These are phyloP conservation scores for Sarcophilus harrisii DNA, from an alignment of 2,797 vertebrate genomes.

Conservation along the genomic window DNA sequence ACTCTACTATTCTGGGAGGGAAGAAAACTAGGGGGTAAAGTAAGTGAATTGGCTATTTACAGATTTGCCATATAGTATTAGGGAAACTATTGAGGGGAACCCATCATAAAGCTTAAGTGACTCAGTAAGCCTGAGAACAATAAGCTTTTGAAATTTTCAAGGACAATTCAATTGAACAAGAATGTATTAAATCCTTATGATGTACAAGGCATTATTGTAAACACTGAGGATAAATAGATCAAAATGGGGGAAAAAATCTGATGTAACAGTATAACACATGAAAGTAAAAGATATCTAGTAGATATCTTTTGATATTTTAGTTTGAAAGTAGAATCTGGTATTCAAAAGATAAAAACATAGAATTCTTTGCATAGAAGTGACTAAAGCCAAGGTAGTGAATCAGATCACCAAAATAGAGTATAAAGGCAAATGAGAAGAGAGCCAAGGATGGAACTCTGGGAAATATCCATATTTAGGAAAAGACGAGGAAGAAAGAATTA, in stretches of 20 bases:
- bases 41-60: background rate
- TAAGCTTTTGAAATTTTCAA: background rate
- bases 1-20: background rate
- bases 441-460: background rate
- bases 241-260: background rate
- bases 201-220: background rate
- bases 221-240: background rate
- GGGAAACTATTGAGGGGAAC: background rate
- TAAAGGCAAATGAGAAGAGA: background rate
- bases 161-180: slow-evolving; percentile 32
- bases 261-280: background rate
- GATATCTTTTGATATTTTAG: background rate
- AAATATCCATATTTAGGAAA: background rate
- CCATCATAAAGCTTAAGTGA: background rate
- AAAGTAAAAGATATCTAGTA: background rate
- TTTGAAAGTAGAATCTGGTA: background rate
- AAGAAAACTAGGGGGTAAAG: background rate
- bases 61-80: background rate
- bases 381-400: background rate
- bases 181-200: slow-evolving; percentile 38
- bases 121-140: background rate
- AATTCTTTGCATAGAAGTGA: background rate
- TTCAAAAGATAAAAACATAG: background rate
- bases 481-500: background rate
- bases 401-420: background rate